Evolutionary conservation across 2,797 vertebrate species (phyloP).

Genomic region (Trichosurus vulpecula): DNA sequence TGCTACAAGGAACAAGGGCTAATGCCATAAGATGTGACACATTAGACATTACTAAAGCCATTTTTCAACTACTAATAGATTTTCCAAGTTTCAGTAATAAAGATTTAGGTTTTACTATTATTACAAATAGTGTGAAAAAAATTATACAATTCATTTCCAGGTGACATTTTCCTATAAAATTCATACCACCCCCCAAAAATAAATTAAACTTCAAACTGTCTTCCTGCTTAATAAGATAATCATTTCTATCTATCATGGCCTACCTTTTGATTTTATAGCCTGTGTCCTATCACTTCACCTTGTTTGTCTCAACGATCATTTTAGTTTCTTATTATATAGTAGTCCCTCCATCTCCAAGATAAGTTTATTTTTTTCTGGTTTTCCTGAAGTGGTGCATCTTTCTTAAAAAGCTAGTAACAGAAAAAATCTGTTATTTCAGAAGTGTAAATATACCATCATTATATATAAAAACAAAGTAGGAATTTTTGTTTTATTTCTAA

Average conservation of each 20-base stretch:
- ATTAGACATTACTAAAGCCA: background rate
- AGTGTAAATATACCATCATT: background rate
- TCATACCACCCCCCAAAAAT: background rate
- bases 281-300: background rate
- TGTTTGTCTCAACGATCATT: background rate
- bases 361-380: background rate
- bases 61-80: background rate
- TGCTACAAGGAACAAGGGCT: slow-evolving; percentile 19
- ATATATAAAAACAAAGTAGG: background rate
- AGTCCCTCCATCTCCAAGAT: background rate
- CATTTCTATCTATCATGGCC: background rate
- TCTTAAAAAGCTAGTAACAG: background rate
- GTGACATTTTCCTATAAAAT: slow-evolving; percentile 17
- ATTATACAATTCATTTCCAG: slow-evolving; percentile 45
- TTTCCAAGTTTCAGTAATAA: slow-evolving; percentile 48
- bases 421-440: background rate
- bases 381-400: background rate
- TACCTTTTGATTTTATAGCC: background rate
- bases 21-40: background rate
- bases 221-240: background rate
- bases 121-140: slow-evolving; percentile 6
- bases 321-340: background rate
- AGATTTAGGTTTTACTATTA: slow-evolving; percentile 48
- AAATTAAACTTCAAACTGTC: background rate
- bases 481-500: background rate